Conservation (phyloP, 35 echinoderm and acorn worm species). For the Hemicentrotus pulcherrimus region DNA sequence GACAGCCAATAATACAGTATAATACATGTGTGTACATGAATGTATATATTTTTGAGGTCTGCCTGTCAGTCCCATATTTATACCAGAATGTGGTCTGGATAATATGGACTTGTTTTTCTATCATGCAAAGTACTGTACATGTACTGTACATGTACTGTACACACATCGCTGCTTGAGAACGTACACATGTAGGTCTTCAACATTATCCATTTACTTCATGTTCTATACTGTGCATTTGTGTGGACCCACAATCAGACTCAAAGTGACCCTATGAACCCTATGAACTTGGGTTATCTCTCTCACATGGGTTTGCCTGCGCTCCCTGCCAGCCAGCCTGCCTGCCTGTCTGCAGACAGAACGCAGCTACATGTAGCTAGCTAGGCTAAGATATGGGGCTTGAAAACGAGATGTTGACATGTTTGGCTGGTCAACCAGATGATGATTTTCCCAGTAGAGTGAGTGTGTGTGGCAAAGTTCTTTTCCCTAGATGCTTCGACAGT, state of each 20-base stretch:
- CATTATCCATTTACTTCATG: too few species aligned
- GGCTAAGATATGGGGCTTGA: background rate
- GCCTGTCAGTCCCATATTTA: too few species aligned
- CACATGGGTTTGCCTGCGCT: background rate
- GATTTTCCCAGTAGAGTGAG: background rate
- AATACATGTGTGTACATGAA: too few species aligned
- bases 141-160: too few species aligned
- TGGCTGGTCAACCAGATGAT: constrained; percentile 9
- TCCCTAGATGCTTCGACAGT: background rate
- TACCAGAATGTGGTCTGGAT: too few species aligned
- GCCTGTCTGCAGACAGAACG: background rate
- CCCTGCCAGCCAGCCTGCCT: background rate
- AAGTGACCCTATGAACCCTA: background rate
- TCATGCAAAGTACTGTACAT: too few species aligned
- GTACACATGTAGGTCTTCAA: too few species aligned
- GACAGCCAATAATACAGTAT: too few species aligned
- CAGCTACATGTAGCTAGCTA: background rate
- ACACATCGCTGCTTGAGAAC: too few species aligned
- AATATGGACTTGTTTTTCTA: too few species aligned
- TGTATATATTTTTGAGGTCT: too few species aligned
- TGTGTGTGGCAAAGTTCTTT: background rate
- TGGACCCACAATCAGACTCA: background rate
- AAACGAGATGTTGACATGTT: constrained; percentile 18
- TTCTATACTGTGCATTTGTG: background rate
- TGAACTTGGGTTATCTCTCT: background rate